Conservation (phyloP, 2,113 vertebrate genomes). For the Plotosus lineatus region DNA sequence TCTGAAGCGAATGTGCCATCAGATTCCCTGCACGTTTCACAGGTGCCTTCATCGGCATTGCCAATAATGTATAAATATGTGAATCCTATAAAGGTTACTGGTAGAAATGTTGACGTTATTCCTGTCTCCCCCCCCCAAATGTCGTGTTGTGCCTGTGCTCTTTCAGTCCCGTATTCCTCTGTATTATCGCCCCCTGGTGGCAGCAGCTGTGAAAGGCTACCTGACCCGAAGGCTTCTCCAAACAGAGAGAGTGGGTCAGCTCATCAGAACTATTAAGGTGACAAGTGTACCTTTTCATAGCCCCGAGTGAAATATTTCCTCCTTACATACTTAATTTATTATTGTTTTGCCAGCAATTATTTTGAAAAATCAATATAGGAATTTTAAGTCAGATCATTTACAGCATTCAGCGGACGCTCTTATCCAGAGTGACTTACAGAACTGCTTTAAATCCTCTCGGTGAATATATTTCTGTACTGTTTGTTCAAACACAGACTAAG, state of each 20-base stretch:
- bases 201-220: constrained; percentile 67
- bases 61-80: not conserved
- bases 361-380: too few species aligned
- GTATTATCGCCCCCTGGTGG: constrained; percentile 66
- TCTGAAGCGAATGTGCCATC: constrained; percentile 21
- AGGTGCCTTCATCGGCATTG: constrained; percentile 16
- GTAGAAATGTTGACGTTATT: not conserved
- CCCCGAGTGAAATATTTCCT: not conserved
- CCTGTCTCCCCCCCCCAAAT: not conserved
- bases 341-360: not conserved
- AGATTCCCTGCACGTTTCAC: constrained; percentile 1
- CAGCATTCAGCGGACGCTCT: too few species aligned
- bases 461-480: too few species aligned
- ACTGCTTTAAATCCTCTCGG: too few species aligned
- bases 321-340: not conserved
- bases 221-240: constrained; percentile 71
- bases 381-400: too few species aligned
- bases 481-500: too few species aligned
- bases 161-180: constrained; percentile 22
- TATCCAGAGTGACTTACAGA: too few species aligned
- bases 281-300: constrained; percentile 23
- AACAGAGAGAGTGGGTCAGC: constrained; percentile 66
- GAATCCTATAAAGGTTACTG: not conserved
- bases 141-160: not conserved
- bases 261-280: constrained; percentile 70